A percentile compares a stretch with the other conserved stretches of the same genome.
These are phyloP conservation scores for Zaprionus ghesquierei DNA, from an alignment of 1,140 invertebrate species.

Conservation along the genomic window DNA sequence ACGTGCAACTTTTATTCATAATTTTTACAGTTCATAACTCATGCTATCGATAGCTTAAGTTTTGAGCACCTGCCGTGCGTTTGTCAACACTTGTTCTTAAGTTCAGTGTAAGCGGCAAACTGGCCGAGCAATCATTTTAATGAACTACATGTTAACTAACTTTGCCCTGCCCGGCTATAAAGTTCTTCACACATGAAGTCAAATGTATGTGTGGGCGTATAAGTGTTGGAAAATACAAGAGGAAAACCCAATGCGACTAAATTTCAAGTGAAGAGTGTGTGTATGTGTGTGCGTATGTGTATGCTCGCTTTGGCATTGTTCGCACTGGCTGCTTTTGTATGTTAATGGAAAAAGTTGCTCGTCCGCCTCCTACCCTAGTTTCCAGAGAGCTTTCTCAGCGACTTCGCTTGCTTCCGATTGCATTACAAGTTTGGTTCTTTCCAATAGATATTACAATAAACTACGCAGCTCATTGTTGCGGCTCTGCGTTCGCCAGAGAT, in stretches of 20 bases:
- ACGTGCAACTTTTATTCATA: too few relatives aligned
- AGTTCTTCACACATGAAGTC: background rate
- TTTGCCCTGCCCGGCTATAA: background rate
- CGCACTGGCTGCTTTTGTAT: slow-evolving; percentile 35
- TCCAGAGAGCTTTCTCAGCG: background rate
- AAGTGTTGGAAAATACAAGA: background rate
- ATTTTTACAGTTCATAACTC: too few relatives aligned
- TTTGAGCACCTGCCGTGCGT: background rate
- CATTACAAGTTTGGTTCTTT: slow-evolving; percentile 40
- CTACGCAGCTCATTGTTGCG: slow-evolving; percentile 44
- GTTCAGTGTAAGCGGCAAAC: background rate
- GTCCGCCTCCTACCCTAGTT: background rate
- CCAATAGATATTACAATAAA: slow-evolving; percentile 59
- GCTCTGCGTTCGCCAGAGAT: slow-evolving; percentile 3
- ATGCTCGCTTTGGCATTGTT: slow-evolving; percentile 17
- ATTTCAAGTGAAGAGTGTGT: slow-evolving; percentile 11
- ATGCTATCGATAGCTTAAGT: background rate
- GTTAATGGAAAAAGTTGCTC: slow-evolving; percentile 67
- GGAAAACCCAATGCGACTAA: slow-evolving; percentile 30
- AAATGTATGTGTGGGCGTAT: background rate
- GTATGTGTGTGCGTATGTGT: background rate
- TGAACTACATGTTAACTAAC: background rate
- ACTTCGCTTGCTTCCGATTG: slow-evolving; percentile 56
- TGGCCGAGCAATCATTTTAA: background rate
- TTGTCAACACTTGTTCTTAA: background rate